phyloP scores from a whole-genome alignment of 2,113 vertebrate species.

The Pseudonaja textilis region DNA sequence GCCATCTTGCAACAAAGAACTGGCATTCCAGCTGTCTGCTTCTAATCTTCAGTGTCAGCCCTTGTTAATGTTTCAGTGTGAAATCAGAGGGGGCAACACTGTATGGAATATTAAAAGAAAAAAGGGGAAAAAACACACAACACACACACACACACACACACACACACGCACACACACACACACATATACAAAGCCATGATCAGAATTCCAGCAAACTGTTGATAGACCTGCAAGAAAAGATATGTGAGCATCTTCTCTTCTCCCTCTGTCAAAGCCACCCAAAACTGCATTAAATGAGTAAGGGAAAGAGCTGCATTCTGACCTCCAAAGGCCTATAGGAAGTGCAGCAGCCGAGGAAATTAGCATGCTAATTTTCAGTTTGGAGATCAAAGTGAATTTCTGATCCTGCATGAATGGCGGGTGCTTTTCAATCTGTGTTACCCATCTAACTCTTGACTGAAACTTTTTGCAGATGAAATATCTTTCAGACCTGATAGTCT shows the following conservation, averaged over 20 bases:
- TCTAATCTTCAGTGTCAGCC: conserved; percentile 99
- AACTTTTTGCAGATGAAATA: conserved; percentile 68
- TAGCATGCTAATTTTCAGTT: conserved; percentile 79
- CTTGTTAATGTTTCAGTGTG: conserved; percentile 97
- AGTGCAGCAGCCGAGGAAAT: conserved; percentile 74
- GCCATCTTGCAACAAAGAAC: conserved; percentile 94
- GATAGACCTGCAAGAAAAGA: conserved; percentile 74
- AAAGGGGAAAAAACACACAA: too few relatives aligned
- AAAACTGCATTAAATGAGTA: conserved; percentile 64
- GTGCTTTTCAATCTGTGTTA: conserved; percentile 71
- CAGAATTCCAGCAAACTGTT: conserved; percentile 89
- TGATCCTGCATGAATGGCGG: conserved; percentile 73
- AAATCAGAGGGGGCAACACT: conserved; percentile 94
- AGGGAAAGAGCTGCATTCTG: conserved; percentile 65
- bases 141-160: too few relatives aligned
- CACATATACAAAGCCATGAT: conserved; percentile 67
- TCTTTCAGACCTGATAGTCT: conserved; percentile 46
- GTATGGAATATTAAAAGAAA: conserved; percentile 80
- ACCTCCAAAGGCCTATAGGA: conserved; percentile 60
- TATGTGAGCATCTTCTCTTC: conserved; percentile 59
- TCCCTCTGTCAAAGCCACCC: conserved; percentile 68
- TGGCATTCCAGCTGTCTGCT: conserved; percentile 98
- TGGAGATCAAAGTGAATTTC: conserved; percentile 81
- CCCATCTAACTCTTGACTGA: conserved; percentile 78
- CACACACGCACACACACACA: too few relatives aligned